Percentiles rank a stretch among this genome's conserved stretches.
Evolutionary conservation across 2,888 invertebrate species (phyloP).

Genomic region (Coenonympha arcania): DNA sequence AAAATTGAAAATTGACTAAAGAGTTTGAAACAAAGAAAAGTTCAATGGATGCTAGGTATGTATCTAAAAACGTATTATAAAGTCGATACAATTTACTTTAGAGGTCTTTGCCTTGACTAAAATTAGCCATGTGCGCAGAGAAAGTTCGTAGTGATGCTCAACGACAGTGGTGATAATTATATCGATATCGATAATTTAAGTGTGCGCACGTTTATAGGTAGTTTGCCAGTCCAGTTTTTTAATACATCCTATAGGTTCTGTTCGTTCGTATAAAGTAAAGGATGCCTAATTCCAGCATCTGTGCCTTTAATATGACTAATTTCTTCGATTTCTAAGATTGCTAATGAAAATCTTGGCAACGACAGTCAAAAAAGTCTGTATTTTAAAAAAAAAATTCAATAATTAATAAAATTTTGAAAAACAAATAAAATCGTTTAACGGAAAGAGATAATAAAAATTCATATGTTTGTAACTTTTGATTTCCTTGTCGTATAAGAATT

Average conservation of each 20-base stretch:
- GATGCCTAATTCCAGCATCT: not conserved
- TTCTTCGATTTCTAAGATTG: too few species aligned
- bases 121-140: conserved; percentile 27
- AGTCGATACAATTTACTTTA: conserved; percentile 15
- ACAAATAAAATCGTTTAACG: too few species aligned
- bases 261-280: too few species aligned
- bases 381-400: too few species aligned
- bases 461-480: too few species aligned
- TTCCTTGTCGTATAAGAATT: too few species aligned
- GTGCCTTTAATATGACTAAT: too few species aligned
- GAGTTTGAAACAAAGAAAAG: conserved; percentile 9
- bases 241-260: not conserved
- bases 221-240: not conserved
- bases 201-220: not conserved
- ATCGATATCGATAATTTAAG: conserved; percentile 12
- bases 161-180: conserved; percentile 6
- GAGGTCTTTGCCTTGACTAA: conserved; percentile 35
- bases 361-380: too few species aligned
- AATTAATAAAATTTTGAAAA: too few species aligned
- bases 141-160: conserved; percentile 25
- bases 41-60: not conserved
- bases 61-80: not conserved
- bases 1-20: too few species aligned
- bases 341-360: too few species aligned
- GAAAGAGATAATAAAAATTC: too few species aligned